Percentiles rank a stretch among this genome's conserved stretches.
phyloP scores from a whole-genome alignment of 2,888 invertebrate species.

The Spialia ferax region DNA sequence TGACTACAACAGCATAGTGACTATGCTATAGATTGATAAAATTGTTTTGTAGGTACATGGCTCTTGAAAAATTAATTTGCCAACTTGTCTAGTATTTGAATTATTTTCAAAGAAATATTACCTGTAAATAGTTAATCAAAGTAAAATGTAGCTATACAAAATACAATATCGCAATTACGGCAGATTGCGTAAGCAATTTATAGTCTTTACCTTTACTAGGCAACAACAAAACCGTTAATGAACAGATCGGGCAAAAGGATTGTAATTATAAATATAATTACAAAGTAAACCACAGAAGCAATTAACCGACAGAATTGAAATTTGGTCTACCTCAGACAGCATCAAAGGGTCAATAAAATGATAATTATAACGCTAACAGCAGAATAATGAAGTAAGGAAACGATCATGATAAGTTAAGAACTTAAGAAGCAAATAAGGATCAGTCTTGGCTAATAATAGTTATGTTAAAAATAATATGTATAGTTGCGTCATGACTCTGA shows the following conservation, averaged over 20 bases:
- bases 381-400: constrained; percentile 17
- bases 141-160: background rate
- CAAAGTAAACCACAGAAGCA: constrained; percentile 26
- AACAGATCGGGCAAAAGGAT: constrained; percentile 7
- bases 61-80: too few relatives aligned
- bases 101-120: too few relatives aligned
- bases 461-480: too few relatives aligned
- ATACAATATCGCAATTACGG: background rate
- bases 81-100: too few relatives aligned
- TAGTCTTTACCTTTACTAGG: background rate
- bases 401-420: background rate
- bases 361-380: constrained; percentile 18
- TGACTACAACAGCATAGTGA: too few relatives aligned
- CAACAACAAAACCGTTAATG: constrained; percentile 4
- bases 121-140: too few relatives aligned
- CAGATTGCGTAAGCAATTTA: constrained; percentile 4
- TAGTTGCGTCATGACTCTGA: too few relatives aligned
- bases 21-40: too few relatives aligned
- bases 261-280: constrained; percentile 22
- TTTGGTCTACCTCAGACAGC: constrained; percentile 27
- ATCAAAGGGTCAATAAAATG: constrained; percentile 16
- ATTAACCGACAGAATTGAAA: constrained; percentile 37
- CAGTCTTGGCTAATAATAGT: background rate
- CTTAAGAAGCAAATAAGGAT: background rate
- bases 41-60: too few relatives aligned